Base-by-base conservation (phyloP, 2,888 invertebrate genomes). In the Pterostichus madidus region DNA sequence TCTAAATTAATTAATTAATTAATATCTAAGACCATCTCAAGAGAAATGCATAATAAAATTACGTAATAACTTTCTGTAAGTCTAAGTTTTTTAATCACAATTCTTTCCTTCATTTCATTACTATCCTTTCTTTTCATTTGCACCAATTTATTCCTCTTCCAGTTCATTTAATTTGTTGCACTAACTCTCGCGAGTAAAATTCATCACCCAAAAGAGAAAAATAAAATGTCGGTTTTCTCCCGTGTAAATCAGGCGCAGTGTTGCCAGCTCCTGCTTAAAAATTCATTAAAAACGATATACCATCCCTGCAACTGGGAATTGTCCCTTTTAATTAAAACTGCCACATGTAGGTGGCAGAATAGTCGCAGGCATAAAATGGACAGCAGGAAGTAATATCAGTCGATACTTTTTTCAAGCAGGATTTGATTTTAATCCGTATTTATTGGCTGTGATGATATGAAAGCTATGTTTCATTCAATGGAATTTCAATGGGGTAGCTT, bases 271-370 rank as follows among this genome's bases (percentile, higher is more conserved):
- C 77, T 77, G 77, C 59, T 77, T 77, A 77, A 77, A 77, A 77
- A 77, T 77, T 77, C 77, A 77, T 77, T 77, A 77, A 77, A 76
- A 77, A 56, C 77, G 59, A 75, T 75, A 75, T 35, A 56, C 56
- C 77, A 39, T 39, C 52, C 68, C 31, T 11, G 31, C 75, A 24
- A 52, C 7, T n/a, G 75, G 75, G 52, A 75, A 52, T 75, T 75
- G 49, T 53, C 49, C 49, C 49, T 75, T 75, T 77, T 77, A 77
- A 77, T 77, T 77, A 77, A 77, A 77, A 77, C 17, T 56, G 39
- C 77, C 56, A 59, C 75, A 75, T 75, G 32, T 77, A 77, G 39
- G 8, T 56, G 56, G 53, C 13, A 6, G 24, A 32, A 10, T 8
- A n/a, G 68, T 32, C 32, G 68, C 32, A 5, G n/a, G 6, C 1